phyloP scores from a whole-genome alignment of 2,797 vertebrate species.

The Rhinoraja longicauda region DNA sequence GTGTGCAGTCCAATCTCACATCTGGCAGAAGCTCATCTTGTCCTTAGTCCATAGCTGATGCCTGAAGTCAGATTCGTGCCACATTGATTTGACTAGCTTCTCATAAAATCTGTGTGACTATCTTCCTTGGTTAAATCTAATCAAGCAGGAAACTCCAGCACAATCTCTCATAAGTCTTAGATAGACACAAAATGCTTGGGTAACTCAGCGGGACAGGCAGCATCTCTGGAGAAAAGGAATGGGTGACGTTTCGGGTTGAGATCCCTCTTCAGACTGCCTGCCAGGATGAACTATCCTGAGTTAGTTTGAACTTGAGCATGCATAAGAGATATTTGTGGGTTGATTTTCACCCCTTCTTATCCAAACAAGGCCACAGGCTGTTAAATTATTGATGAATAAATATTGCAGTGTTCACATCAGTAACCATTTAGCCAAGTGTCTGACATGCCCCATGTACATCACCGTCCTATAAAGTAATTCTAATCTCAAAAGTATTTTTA shows the following conservation, averaged over 20 bases:
- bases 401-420: background rate
- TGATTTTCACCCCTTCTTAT: background rate
- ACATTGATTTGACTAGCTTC: background rate
- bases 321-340: background rate
- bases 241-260: too few species aligned
- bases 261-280: too few species aligned
- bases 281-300: background rate
- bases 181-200: too few species aligned
- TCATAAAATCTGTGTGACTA: background rate
- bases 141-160: background rate
- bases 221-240: too few species aligned
- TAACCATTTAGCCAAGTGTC: background rate
- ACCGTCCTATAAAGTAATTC: background rate
- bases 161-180: background rate
- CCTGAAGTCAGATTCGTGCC: background rate
- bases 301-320: background rate
- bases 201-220: too few species aligned
- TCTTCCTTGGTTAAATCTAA: background rate
- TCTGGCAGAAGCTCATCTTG: background rate
- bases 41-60: background rate
- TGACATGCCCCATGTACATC: background rate
- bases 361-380: background rate
- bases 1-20: background rate
- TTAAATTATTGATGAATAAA: background rate
- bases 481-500: background rate